These are phyloP conservation scores for Tetanocera ferruginea DNA, from an alignment of 2,888 invertebrate species.

Conservation along the genomic window DNA sequence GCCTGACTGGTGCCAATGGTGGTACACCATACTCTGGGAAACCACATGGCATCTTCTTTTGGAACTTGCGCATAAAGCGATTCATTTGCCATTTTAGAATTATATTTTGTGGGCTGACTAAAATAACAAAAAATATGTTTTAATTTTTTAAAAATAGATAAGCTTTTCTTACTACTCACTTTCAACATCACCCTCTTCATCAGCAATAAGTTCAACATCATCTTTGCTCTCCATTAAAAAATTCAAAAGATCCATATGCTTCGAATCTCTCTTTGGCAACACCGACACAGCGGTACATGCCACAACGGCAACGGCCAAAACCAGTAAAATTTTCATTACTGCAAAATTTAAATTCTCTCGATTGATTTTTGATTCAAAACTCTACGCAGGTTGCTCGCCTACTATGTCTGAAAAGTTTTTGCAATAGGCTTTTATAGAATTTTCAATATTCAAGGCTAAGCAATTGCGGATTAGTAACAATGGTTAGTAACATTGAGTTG, in stretches of 20 bases:
- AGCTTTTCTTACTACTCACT: constrained; percentile 50
- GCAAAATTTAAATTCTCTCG: constrained; percentile 57
- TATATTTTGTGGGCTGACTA: constrained; percentile 55
- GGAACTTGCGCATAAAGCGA: constrained; percentile 58
- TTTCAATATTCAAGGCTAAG: background rate
- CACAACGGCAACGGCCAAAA: constrained; percentile 57
- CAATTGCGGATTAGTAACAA: background rate
- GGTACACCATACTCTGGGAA: constrained; percentile 59
- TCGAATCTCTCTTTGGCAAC: constrained; percentile 42
- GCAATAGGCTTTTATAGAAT: constrained; percentile 55
- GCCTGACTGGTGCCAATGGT: constrained; percentile 59
- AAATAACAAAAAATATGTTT: background rate
- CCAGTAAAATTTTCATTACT: constrained; percentile 59
- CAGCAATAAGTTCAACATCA: constrained; percentile 54
- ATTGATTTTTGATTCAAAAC: constrained; percentile 45
- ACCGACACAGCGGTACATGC: constrained; percentile 53
- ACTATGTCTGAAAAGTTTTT: constrained; percentile 40
- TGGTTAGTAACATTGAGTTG: background rate
- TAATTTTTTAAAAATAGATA: too few species aligned
- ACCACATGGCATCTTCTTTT: constrained; percentile 63
- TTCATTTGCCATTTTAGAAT: constrained; percentile 62
- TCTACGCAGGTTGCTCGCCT: constrained; percentile 34
- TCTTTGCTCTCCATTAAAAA: constrained; percentile 51
- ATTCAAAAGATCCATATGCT: constrained; percentile 20
- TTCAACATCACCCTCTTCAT: constrained; percentile 51